A percentile compares a stretch with the other conserved stretches of the same genome.
Evolutionary conservation across 2,797 vertebrate species (phyloP).

Genomic region (Thalassophryne amazonica): DNA sequence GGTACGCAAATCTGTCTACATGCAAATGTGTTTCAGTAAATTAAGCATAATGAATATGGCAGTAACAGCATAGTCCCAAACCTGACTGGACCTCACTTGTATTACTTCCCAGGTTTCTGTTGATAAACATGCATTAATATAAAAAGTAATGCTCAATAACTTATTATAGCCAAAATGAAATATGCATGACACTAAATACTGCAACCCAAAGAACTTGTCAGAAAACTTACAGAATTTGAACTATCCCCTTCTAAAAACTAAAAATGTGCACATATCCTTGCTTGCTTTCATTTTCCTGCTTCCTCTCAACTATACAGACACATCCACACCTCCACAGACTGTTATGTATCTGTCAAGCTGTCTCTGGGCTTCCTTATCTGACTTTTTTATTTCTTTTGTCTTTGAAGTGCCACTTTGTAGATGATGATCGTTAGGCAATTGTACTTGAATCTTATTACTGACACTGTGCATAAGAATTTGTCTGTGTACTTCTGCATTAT

Average conservation of each 20-base stretch:
- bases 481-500: not conserved
- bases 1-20: too few species aligned
- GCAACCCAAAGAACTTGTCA: not conserved
- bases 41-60: too few species aligned
- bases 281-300: not conserved
- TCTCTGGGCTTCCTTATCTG: slow-evolving; percentile 26
- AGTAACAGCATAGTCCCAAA: too few species aligned
- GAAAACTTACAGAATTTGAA: not conserved
- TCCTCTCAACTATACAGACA: slow-evolving; percentile 2
- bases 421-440: slow-evolving; percentile 59
- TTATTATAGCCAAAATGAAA: too few species aligned
- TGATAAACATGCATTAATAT: too few species aligned
- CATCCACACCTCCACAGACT: slow-evolving; percentile 8
- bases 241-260: slow-evolving; percentile 13
- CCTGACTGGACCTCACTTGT: too few species aligned
- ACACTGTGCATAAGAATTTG: slow-evolving; percentile 9
- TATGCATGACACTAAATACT: not conserved
- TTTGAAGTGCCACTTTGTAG: slow-evolving; percentile 59
- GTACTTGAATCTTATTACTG: slow-evolving; percentile 47
- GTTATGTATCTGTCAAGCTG: slow-evolving; percentile 46
- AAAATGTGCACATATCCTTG: not conserved
- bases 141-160: too few species aligned
- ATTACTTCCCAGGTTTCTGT: too few species aligned
- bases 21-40: too few species aligned
- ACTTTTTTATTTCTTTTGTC: slow-evolving; percentile 42